Evolutionary conservation across 2,113 vertebrate genomes (phyloP).

Genomic region (Nesogale talazaci): DNA sequence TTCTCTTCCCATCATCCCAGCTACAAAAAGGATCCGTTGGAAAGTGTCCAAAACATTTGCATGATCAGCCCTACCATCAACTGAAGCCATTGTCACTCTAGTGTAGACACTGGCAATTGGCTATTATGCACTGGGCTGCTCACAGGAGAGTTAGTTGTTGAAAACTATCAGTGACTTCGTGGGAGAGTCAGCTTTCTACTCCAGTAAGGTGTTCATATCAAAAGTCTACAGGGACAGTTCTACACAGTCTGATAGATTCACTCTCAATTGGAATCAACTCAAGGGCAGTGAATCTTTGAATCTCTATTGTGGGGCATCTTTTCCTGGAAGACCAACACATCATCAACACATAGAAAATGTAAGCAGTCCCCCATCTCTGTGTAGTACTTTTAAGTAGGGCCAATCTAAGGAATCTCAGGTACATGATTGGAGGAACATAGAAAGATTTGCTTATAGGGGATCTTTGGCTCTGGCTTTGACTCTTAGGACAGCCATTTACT

Average conservation of each 20-base stretch:
- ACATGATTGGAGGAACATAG: neutral
- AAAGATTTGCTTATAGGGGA: neutral
- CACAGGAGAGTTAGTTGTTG: too few species aligned
- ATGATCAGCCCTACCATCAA: neutral
- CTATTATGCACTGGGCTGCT: neutral
- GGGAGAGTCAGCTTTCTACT: too few species aligned
- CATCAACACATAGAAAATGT: neutral
- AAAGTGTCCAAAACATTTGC: neutral
- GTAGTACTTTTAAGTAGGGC: neutral
- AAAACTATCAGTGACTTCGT: too few species aligned
- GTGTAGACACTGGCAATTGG: too few species aligned
- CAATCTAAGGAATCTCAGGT: fast-evolving
- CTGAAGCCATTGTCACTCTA: neutral
- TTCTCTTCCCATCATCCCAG: neutral
- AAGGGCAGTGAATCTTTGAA: too few species aligned
- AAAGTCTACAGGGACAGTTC: too few species aligned
- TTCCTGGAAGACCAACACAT: neutral
- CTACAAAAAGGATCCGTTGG: neutral
- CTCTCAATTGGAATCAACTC: too few species aligned
- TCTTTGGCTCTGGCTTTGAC: neutral
- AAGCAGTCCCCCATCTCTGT: neutral
- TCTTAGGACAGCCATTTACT: neutral
- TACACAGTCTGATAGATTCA: too few species aligned
- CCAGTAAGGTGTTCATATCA: too few species aligned
- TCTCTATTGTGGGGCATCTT: neutral